A percentile compares a stretch with the other conserved stretches of the same genome.
Evolutionary conservation across 2,797 vertebrate genomes (phyloP).

Genomic region (Tiaroga cobitis): DNA sequence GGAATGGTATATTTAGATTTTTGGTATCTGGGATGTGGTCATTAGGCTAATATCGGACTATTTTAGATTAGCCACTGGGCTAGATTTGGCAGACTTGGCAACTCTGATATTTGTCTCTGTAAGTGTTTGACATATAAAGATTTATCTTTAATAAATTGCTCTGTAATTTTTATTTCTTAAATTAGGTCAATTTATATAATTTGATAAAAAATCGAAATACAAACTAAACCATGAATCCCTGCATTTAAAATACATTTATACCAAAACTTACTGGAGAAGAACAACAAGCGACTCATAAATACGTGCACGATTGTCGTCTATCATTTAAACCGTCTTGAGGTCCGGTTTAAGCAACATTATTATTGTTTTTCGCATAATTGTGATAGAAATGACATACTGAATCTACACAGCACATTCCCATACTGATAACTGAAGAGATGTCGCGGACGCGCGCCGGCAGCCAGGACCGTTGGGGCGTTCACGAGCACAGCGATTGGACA

Average conservation of each 20-base stretch:
- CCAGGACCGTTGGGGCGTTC: constrained; percentile 13
- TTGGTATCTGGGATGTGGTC: not conserved
- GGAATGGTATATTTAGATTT: not conserved
- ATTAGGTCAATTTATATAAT: not conserved
- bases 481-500: constrained; percentile 67
- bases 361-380: not conserved
- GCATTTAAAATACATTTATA: not conserved
- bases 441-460: not conserved
- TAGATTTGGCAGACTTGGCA: not conserved
- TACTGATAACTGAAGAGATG: not conserved
- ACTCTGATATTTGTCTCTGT: too few species aligned
- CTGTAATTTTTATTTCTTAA: not conserved
- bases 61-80: not conserved
- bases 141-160: not conserved
- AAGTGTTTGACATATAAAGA: not conserved
- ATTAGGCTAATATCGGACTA: too few species aligned
- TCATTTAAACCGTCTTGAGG: not conserved
- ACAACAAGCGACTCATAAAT: too few species aligned
- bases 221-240: not conserved
- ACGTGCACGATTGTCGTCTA: not conserved
- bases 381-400: not conserved
- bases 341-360: not conserved
- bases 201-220: not conserved
- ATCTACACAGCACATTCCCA: not conserved
- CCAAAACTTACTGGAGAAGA: not conserved